Evolutionary conservation across 2,888 invertebrate species (phyloP).

Genomic region (Scaptomyza caliginosa): DNA sequence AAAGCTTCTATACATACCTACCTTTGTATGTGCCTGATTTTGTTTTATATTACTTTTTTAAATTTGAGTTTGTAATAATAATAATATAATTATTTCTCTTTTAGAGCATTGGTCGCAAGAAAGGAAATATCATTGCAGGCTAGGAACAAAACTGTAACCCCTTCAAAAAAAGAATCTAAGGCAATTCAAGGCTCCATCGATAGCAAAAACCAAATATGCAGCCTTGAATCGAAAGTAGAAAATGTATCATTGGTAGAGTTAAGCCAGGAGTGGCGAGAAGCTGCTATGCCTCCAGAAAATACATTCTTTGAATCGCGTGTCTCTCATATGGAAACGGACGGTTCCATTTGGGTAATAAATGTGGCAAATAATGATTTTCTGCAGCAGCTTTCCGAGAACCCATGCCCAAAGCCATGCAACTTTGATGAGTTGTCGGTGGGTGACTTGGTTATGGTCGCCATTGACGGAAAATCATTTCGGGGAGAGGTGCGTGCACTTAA

Average conservation of each 20-base stretch:
- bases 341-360: constrained; percentile 45
- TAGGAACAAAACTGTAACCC: neutral
- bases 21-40: neutral
- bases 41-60: neutral
- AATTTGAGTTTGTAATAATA: neutral
- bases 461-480: constrained; percentile 22
- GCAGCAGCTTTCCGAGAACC: constrained; percentile 2
- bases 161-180: neutral
- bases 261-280: constrained; percentile 35
- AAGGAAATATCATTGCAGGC: neutral
- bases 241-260: constrained; percentile 1
- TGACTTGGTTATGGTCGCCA: constrained; percentile 28
- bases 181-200: neutral
- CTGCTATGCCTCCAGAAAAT: constrained; percentile 9
- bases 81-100: neutral
- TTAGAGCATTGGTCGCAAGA: constrained; percentile 16
- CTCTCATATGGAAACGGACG: constrained; percentile 31
- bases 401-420: constrained; percentile 1
- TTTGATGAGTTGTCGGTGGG: constrained; percentile 19
- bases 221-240: neutral
- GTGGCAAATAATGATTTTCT: constrained; percentile 14
- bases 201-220: neutral
- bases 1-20: neutral
- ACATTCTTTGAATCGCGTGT: constrained; percentile 46
- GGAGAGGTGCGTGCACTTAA: constrained; percentile 28